Conservation (phyloP, 2,113 vertebrate species). For the Apteryx mantelli region DNA sequence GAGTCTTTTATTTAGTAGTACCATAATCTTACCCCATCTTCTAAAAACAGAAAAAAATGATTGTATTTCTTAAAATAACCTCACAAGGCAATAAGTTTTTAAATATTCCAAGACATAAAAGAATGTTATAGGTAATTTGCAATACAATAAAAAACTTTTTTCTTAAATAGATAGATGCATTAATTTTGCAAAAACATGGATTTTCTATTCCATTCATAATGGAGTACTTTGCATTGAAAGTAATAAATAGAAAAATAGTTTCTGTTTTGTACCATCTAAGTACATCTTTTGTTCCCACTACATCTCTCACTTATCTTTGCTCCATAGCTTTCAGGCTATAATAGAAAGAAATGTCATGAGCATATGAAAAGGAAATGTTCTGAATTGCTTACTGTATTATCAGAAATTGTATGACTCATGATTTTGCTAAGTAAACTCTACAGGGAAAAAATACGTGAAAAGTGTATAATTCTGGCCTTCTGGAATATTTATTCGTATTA, state of each 20-base stretch:
- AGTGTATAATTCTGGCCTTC: constrained; percentile 15
- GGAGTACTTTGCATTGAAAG: background rate
- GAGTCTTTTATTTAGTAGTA: background rate
- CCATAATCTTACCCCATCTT: background rate
- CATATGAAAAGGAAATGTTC: background rate
- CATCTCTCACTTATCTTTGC: background rate
- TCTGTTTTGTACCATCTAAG: background rate
- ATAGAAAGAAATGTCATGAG: background rate
- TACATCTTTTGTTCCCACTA: background rate
- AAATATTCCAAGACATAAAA: background rate
- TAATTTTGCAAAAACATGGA: background rate
- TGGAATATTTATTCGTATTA: constrained; percentile 52
- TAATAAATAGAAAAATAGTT: background rate
- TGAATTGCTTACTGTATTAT: constrained; percentile 1
- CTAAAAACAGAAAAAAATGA: background rate
- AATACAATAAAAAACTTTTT: background rate
- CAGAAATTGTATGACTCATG: background rate
- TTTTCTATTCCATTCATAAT: fast-evolving
- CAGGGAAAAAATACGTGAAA: constrained; percentile 42
- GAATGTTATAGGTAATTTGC: background rate
- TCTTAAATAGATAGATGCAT: background rate
- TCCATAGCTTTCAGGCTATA: background rate
- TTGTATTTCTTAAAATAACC: background rate
- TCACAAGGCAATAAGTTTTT: background rate
- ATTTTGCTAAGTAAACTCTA: constrained; percentile 48